phyloP scores from a whole-genome alignment of 2,888 invertebrate species.

The Lochmaea capreae region DNA sequence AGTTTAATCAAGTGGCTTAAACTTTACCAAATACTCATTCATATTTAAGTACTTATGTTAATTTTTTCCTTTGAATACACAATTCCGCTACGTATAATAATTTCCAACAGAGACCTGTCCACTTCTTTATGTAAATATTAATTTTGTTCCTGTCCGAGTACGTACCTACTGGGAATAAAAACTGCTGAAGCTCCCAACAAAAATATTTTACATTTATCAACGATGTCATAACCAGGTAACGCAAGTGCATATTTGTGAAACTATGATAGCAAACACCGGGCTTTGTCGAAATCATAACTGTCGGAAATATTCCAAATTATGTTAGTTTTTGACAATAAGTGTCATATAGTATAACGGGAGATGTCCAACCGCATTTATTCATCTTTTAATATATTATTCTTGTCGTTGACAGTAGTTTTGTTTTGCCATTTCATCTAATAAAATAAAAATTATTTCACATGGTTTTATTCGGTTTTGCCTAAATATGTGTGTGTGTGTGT shows the following conservation, averaged over 20 bases:
- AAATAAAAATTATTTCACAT: not conserved
- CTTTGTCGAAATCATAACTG: slow-evolving; percentile 35
- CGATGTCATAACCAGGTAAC: slow-evolving; percentile 22
- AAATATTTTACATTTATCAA: slow-evolving; percentile 4
- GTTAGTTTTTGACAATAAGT: slow-evolving; percentile 26
- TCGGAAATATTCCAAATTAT: slow-evolving; percentile 30
- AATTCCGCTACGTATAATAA: too few relatives aligned
- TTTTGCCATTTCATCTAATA: not conserved
- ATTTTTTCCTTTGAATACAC: too few relatives aligned
- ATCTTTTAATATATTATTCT: not conserved
- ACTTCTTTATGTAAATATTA: too few relatives aligned
- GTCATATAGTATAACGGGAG: slow-evolving; percentile 30
- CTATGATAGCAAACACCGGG: slow-evolving; percentile 18
- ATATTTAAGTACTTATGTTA: too few relatives aligned
- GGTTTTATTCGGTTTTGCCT: not conserved
- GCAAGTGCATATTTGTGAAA: slow-evolving; percentile 15
- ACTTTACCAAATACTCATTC: too few relatives aligned
- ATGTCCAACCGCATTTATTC: slow-evolving; percentile 22
- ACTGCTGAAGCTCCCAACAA: not conserved
- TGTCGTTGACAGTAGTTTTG: not conserved
- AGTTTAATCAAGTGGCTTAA: too few relatives aligned
- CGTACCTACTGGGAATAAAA: not conserved
- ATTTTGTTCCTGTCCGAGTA: too few relatives aligned
- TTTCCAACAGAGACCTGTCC: too few relatives aligned
- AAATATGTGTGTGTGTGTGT: too few relatives aligned